Evolutionary conservation across 2,888 invertebrate genomes (phyloP).

Genomic region (Escarpia spicata): DNA sequence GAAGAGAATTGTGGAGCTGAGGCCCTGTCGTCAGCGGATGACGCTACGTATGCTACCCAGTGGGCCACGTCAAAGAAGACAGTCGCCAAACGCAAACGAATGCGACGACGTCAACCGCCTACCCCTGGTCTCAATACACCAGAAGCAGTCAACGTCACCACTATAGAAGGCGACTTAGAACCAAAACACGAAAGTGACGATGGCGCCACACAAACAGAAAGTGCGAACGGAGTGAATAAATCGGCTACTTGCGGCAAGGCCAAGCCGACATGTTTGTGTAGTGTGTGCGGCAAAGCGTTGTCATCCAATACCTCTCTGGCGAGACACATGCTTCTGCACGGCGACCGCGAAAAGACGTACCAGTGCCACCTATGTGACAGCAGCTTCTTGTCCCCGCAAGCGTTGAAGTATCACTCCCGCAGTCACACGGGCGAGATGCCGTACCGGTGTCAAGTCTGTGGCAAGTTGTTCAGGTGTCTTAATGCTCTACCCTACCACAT

Average conservation of each 20-base stretch:
- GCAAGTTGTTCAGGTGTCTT: no score
- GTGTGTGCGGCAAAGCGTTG: background rate
- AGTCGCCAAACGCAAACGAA: background rate
- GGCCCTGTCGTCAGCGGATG: background rate
- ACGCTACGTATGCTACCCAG: background rate
- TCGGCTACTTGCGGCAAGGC: background rate
- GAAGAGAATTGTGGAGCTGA: background rate
- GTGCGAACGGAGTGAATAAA: background rate
- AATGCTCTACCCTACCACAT: background rate
- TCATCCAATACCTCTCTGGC: background rate
- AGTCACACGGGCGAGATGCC: no score
- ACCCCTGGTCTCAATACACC: background rate
- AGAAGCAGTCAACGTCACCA: background rate
- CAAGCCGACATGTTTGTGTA: background rate
- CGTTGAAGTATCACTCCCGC: no score
- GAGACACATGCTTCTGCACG: background rate
- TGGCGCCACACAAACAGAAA: background rate
- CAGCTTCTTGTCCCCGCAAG: no score
- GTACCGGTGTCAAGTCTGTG: no score
- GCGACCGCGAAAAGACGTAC: background rate
- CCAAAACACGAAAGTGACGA: background rate
- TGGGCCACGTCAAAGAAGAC: background rate
- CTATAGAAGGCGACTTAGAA: no score
- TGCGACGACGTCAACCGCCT: background rate
- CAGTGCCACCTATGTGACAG: background rate